Evolutionary conservation across 2,888 invertebrate species (phyloP).

Genomic region (Sarcophaga subvicina): DNA sequence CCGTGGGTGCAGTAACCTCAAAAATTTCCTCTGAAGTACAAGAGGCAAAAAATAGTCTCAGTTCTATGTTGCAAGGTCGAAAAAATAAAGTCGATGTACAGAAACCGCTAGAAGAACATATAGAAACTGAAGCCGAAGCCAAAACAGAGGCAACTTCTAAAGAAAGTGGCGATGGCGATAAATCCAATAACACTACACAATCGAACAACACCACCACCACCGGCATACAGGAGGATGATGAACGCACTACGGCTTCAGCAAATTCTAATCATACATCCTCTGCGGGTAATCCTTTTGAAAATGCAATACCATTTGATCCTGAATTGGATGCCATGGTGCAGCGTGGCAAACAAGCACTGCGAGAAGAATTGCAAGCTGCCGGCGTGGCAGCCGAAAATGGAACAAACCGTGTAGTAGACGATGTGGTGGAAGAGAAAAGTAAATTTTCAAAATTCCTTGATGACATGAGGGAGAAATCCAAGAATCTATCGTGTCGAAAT

Average conservation of each 20-base stretch:
- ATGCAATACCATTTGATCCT: conserved; percentile 71
- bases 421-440: conserved; percentile 73
- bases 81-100: conserved; percentile 72
- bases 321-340: conserved; percentile 75
- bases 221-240: conserved; percentile 76
- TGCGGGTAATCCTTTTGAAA: conserved; percentile 71
- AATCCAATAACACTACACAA: conserved; percentile 63
- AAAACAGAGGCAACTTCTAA: conserved; percentile 66
- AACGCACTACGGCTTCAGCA: conserved; percentile 80
- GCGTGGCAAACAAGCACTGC: conserved; percentile 72
- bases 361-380: conserved; percentile 73
- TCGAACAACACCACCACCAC: conserved; percentile 69
- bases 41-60: conserved; percentile 76
- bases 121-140: conserved; percentile 28
- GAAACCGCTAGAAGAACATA: conserved; percentile 52
- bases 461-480: conserved; percentile 75
- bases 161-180: conserved; percentile 48
- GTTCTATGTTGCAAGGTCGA: conserved; percentile 76
- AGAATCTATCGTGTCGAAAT: conserved; percentile 77
- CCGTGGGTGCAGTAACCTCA: conserved; percentile 67
- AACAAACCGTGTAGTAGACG: conserved; percentile 64
- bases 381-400: conserved; percentile 66
- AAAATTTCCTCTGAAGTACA: conserved; percentile 76
- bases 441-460: conserved; percentile 77
- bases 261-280: conserved; percentile 78